Conservation (phyloP, 23 tunicate genomes). For the Styela clava region DNA sequence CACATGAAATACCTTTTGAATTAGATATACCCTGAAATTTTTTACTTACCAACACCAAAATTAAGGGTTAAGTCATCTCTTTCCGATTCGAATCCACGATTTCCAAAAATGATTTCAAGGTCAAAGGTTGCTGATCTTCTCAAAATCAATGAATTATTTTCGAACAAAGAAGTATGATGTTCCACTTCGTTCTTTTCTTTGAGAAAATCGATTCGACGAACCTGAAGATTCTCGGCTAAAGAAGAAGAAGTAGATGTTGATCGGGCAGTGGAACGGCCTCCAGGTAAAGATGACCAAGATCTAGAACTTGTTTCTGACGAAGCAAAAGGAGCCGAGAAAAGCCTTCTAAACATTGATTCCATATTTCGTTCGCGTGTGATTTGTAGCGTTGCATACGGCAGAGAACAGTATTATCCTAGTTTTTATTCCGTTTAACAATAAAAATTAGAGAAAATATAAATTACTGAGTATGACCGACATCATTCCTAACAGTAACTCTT, state of each 20-base stretch:
- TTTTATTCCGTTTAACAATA: too few species aligned
- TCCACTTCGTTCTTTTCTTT: conserved; percentile 41
- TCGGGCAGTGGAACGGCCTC: neutral
- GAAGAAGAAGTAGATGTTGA: neutral
- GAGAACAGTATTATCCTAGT: too few species aligned
- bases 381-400: too few species aligned
- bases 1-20: too few species aligned
- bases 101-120: conserved; percentile 55
- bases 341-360: neutral
- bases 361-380: too few species aligned
- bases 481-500: too few species aligned
- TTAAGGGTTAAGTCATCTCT: conserved; percentile 52
- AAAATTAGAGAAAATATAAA: too few species aligned
- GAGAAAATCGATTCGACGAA: conserved; percentile 52
- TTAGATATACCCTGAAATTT: too few species aligned
- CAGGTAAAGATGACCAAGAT: neutral
- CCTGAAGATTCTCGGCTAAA: conserved; percentile 50
- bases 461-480: too few species aligned
- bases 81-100: conserved; percentile 37
- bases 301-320: neutral
- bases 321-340: neutral
- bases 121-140: conserved; percentile 65
- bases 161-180: conserved; percentile 62
- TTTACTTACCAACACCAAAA: conserved; percentile 55
- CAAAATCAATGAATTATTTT: conserved; percentile 53